A percentile compares a stretch with the other conserved stretches of the same genome.
Conservation (phyloP, 2,113 vertebrate genomes). For the Hucho hucho region DNA sequence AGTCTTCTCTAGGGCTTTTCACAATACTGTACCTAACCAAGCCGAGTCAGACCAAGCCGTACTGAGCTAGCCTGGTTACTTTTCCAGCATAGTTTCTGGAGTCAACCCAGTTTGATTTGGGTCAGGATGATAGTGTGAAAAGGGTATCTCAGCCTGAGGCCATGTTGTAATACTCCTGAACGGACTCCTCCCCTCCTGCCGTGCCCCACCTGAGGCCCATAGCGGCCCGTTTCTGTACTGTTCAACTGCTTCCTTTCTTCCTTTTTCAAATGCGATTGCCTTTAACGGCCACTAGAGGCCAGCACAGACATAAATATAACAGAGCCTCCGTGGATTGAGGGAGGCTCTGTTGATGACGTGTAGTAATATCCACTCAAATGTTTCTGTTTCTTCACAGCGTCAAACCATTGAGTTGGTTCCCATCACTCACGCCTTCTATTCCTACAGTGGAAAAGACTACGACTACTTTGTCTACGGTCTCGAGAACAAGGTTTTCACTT, state of each 20-base stretch:
- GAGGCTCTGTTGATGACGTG: neutral
- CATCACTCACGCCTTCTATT: slow-evolving; percentile 77
- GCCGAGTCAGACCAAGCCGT: too few relatives aligned
- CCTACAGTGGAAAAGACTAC: slow-evolving; percentile 68
- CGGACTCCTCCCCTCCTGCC: too few relatives aligned
- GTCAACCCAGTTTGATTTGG: too few relatives aligned
- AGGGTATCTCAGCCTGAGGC: neutral
- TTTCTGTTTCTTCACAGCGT: slow-evolving; percentile 60
- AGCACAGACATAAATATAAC: neutral
- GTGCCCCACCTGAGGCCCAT: too few relatives aligned
- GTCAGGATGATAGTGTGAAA: too few relatives aligned
- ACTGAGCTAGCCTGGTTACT: too few relatives aligned
- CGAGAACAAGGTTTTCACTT: slow-evolving; percentile 71
- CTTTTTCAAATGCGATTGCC: neutral
- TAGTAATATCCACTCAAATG: neutral
- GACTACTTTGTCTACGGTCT: slow-evolving; percentile 78
- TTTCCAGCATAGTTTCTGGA: too few relatives aligned
- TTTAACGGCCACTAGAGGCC: slow-evolving; percentile 17
- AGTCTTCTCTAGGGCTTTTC: neutral
- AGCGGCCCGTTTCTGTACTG: neutral
- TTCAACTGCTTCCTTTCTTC: neutral
- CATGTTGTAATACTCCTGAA: too few relatives aligned
- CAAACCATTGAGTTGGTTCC: slow-evolving; percentile 85
- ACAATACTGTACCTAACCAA: too few relatives aligned
- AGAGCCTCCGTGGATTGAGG: neutral